Evolutionary conservation across 2,888 invertebrate species (phyloP).

Genomic region (Aquatica leii): DNA sequence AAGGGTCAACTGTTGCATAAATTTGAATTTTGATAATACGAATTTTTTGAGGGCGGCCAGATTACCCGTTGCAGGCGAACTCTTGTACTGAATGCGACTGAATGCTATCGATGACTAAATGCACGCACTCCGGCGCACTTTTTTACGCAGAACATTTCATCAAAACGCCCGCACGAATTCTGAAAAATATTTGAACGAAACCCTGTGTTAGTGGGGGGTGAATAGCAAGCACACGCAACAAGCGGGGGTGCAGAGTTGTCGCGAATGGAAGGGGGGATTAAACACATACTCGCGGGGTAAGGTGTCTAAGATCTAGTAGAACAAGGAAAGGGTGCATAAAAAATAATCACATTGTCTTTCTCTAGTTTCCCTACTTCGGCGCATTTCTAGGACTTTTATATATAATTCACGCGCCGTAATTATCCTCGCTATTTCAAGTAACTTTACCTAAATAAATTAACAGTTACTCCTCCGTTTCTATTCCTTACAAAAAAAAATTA

Average conservation of each 20-base stretch:
- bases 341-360: conserved; percentile 33
- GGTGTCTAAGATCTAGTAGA: conserved; percentile 48
- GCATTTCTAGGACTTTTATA: conserved; percentile 26
- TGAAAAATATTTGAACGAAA: conserved; percentile 58
- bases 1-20: conserved; percentile 20
- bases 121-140: conserved; percentile 44
- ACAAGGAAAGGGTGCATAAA: conserved; percentile 44
- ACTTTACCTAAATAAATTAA: conserved; percentile 4
- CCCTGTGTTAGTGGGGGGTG: conserved; percentile 56
- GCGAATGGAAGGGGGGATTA: conserved; percentile 47
- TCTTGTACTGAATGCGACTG: conserved; percentile 32
- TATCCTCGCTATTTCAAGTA: conserved; percentile 20
- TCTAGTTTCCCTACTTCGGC: conserved; percentile 37
- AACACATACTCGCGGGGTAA: conserved; percentile 50
- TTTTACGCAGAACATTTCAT: conserved; percentile 56
- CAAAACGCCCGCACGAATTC: conserved; percentile 60
- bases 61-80: conserved; percentile 32
- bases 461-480: background rate
- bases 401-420: conserved; percentile 24
- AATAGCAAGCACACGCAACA: conserved; percentile 54
- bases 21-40: conserved; percentile 18
- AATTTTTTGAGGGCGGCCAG: conserved; percentile 20
- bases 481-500: background rate
- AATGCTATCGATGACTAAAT: conserved; percentile 40
- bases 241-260: conserved; percentile 53